Evolutionary conservation across 1,140 invertebrate genomes (phyloP), one percentile per base, ranked within the genome.

Genomic region (Druon quercuslanigerum): DNA sequence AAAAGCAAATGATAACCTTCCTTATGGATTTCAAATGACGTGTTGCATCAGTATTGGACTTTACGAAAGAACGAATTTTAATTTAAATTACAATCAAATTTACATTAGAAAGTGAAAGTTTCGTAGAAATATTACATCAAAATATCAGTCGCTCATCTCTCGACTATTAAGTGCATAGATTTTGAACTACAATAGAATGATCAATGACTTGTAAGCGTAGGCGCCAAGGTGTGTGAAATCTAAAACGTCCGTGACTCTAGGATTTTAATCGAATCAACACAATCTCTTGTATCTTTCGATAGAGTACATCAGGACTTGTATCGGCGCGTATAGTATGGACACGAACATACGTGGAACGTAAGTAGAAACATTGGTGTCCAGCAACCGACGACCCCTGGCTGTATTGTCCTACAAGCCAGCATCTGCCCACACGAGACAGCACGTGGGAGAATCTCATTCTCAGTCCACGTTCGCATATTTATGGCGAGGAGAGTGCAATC

Each of bases 351-450:
- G 25, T 14, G 11, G 11, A 14, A 33, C 12, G 25, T 60, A 60
- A 60, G 57, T 60, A 33, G 57, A 33, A 25, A 20, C 57, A 60
- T 2, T 33, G 57, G 7, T 14, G 57, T 60, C 13, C 57, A 12
- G 20, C 11, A 57, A 11, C 19, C 57, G 16, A 40, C 57, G 57
- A 60, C 52, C 72, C 71, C 71, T 33, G 71, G 40, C 56, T 75
- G 72, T 72, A 79, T 73, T 79, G 82, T 83, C 80, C 80, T 77
- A 84, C 84, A 83, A 83, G 81, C 73, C 78, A 78, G 82, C 79
- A 85, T 81, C 82, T 79, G 79, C 83, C 85, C 85, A 86, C 85
- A 78, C 80, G 72, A 60, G 56, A 79, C 56, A 74, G 50, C 78
- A 78, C 82, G 83, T 84, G 80, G 75, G 78, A 74, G 78, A 77